Conservation (phyloP, 2,113 vertebrate species). For the Scomber scombrus region DNA sequence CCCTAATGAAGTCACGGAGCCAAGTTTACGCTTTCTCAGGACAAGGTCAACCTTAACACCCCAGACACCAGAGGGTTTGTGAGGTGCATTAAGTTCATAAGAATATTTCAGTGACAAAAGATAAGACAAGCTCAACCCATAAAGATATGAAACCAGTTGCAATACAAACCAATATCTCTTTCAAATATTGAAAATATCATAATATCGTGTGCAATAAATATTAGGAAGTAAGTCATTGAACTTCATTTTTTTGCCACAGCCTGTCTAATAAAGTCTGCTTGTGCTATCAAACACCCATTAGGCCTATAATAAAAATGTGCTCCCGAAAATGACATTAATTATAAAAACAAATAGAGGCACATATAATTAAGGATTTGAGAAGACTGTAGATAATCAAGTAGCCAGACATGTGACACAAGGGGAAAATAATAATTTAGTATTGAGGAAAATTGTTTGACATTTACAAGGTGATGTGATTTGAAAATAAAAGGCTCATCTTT, state of each 20-base stretch:
- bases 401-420: slow-evolving; percentile 62
- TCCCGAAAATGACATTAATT: slow-evolving; percentile 59
- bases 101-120: slow-evolving; percentile 49
- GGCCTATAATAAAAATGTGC: slow-evolving; percentile 58
- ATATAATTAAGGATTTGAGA: slow-evolving; percentile 57
- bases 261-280: slow-evolving; percentile 29
- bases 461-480: slow-evolving; percentile 64
- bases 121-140: slow-evolving; percentile 18
- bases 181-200: not conserved
- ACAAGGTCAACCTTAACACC: slow-evolving; percentile 85
- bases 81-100: slow-evolving; percentile 44
- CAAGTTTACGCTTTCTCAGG: slow-evolving; percentile 84
- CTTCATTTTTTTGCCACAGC: slow-evolving; percentile 5
- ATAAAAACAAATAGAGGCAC: slow-evolving; percentile 56
- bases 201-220: not conserved
- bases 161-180: not conserved
- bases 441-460: slow-evolving; percentile 65
- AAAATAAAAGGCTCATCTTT: slow-evolving; percentile 63
- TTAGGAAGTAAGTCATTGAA: slow-evolving; percentile 10
- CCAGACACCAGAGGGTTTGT: slow-evolving; percentile 49
- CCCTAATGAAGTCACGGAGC: slow-evolving; percentile 87
- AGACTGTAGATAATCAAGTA: slow-evolving; percentile 61
- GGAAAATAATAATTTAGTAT: slow-evolving; percentile 69
- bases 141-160: not conserved
- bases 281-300: slow-evolving; percentile 21